These are phyloP conservation scores for Lepidiolamprologus cunningtoni DNA, from an alignment of 2,113 vertebrate genomes.

Conservation along the genomic window DNA sequence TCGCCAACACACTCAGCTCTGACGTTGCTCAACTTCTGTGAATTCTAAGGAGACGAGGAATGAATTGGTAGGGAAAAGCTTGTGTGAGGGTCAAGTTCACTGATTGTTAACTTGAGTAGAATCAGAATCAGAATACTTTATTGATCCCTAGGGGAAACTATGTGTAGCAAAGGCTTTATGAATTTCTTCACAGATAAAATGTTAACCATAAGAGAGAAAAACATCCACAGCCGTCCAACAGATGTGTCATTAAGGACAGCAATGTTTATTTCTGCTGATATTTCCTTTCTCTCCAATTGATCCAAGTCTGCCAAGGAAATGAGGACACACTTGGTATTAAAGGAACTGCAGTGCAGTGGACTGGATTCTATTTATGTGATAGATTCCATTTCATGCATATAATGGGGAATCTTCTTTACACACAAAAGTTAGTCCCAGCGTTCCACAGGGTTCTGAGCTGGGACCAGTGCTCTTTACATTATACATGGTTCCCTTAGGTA, in stretches of 20 bases:
- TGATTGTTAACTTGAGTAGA: not conserved
- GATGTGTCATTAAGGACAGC: not conserved
- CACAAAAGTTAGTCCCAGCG: not conserved
- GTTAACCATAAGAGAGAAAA: not conserved
- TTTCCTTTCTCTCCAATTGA: not conserved
- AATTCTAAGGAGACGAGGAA: not conserved
- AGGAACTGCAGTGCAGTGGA: not conserved
- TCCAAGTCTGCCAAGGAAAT: not conserved
- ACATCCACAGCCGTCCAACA: not conserved
- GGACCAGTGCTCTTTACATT: not conserved
- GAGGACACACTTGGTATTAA: not conserved
- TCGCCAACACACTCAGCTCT: not conserved
- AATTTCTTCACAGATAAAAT: not conserved
- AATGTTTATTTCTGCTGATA: not conserved
- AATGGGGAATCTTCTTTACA: not conserved
- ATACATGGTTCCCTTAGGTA: not conserved
- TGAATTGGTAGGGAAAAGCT: not conserved
- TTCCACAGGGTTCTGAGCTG: not conserved
- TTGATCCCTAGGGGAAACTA: not conserved
- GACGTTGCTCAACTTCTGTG: not conserved
- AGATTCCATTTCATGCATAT: not conserved
- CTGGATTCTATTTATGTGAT: not conserved
- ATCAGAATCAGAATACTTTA: not conserved
- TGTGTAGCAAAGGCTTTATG: not conserved
- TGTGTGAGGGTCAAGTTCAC: not conserved